phyloP scores from a whole-genome alignment of 2,113 vertebrate species.

The Rhinopomastus cyanomelas region DNA sequence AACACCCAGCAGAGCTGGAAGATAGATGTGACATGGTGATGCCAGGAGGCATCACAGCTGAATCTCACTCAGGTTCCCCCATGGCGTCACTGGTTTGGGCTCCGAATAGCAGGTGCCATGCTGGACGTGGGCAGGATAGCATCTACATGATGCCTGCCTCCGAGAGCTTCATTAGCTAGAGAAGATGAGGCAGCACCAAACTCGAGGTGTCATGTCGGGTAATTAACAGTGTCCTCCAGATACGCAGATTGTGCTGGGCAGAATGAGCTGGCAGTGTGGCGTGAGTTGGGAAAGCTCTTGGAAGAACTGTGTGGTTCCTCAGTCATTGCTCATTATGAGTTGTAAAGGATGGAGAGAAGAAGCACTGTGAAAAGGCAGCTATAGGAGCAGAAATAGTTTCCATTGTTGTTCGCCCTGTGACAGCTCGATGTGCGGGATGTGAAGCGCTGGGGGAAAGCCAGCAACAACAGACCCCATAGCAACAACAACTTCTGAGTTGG shows the following conservation, averaged over 20 bases:
- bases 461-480: conserved; percentile 66
- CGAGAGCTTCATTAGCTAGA: conserved; percentile 20
- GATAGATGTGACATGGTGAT: fast-evolving
- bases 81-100: fast-evolving
- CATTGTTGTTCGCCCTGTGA: conserved; percentile 54
- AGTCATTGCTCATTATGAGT: neutral
- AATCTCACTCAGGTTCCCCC: neutral
- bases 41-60: neutral
- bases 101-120: neutral
- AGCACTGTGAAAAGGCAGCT: conserved; percentile 26
- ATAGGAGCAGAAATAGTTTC: conserved; percentile 46
- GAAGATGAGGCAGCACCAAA: neutral
- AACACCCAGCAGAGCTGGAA: neutral
- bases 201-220: neutral
- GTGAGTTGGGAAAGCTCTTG: neutral
- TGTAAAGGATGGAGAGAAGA: neutral
- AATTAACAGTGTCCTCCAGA: neutral
- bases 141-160: neutral
- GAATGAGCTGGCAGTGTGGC: neutral
- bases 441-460: conserved; percentile 26
- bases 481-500: conserved; percentile 70
- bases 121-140: neutral
- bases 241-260: neutral
- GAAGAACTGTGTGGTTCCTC: neutral
- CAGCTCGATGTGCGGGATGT: conserved; percentile 61